Base-by-base conservation (phyloP, 2,797 vertebrate genomes). In the Labroides dimidiatus region DNA sequence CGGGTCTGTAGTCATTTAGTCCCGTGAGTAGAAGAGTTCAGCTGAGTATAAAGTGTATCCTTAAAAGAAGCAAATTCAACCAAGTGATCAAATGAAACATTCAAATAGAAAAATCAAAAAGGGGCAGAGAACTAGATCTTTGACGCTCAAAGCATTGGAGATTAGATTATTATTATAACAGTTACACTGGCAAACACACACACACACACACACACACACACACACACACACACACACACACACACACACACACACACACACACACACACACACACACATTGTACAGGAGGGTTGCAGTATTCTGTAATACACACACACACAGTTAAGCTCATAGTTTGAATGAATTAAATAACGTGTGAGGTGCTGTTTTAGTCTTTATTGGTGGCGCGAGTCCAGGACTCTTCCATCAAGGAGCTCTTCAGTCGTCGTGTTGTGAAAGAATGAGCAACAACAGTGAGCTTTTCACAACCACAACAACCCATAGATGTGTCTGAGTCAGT, bases 401-500 rank as follows among this genome's bases (percentile, higher is more conserved):
- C 36, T 13, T 10, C 13, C 44, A 19, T 27, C 33, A 45, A 17
- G 11, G 19, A 63, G 16, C 1, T 8, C 16, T 19, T 64, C 21
- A 36, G n/a, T 30, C 36, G 16, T 47, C 27, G 44, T 3, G 15
- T 39, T 48, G 4, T 57, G 0, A 7, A 19, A n/a, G 16, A 50
- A 16, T 3, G 20, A 16, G 44, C n/a, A 21, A 6, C 41, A 78
- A 71, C 10, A 44, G n/a, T 6, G 19, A 60, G 13, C 44, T 72
- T 24, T 51, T 21, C 54, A 16, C 52, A 45, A 17, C n/a, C n/a
- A n/a, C n/a, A n/a, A n/a, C n/a, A n/a, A n/a, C n/a, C n/a, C 21
- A 20, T 2, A 23, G 49, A 48, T 48, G 39, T 24, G 54, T 58
- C 20, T 21, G 30, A 82, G 27, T 63, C 33, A 39, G 37, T 2